phyloP scores from a whole-genome alignment of 1,140 invertebrate genomes.

The Zaprionus capensis region DNA sequence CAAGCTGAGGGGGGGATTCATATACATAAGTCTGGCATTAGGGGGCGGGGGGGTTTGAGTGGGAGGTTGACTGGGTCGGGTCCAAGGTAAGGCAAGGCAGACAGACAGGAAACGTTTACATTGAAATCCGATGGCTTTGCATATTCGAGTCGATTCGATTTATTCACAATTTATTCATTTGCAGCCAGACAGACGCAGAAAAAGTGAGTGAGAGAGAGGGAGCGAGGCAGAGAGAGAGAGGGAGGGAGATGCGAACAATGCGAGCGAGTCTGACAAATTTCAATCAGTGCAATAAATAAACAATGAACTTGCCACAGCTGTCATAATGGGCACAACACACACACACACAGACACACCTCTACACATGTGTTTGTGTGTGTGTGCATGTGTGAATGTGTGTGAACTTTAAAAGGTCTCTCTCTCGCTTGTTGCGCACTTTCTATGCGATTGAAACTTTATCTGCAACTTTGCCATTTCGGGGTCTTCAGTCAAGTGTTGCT shows the following conservation, averaged over 20 bases:
- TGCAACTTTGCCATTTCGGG: not conserved
- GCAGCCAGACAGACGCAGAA: not conserved
- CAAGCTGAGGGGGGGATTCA: not conserved
- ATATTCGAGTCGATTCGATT: slow-evolving; percentile 15
- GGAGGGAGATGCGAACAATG: not conserved
- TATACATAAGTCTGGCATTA: not conserved
- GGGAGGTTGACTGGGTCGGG: not conserved
- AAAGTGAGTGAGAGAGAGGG: not conserved
- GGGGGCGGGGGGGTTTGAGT: not conserved
- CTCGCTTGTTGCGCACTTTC: slow-evolving; percentile 17
- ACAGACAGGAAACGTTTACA: slow-evolving; percentile 17
- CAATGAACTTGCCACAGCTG: slow-evolving; percentile 2
- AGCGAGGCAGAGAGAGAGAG: not conserved
- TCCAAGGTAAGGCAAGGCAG: not conserved
- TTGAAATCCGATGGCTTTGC: slow-evolving; percentile 22
- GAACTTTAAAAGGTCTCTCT: not conserved
- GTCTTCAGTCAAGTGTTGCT: slow-evolving; percentile 16
- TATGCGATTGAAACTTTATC: not conserved
- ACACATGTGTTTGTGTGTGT: not conserved
- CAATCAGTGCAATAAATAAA: slow-evolving; percentile 12
- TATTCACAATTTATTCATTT: slow-evolving; percentile 18
- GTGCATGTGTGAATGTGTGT: not conserved
- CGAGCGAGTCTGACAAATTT: slow-evolving; percentile 2
- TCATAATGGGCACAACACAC: slow-evolving; percentile 1
- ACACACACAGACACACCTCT: not conserved